Conservation (phyloP, 2,888 invertebrate genomes). For the Drosophila mercatorum region DNA sequence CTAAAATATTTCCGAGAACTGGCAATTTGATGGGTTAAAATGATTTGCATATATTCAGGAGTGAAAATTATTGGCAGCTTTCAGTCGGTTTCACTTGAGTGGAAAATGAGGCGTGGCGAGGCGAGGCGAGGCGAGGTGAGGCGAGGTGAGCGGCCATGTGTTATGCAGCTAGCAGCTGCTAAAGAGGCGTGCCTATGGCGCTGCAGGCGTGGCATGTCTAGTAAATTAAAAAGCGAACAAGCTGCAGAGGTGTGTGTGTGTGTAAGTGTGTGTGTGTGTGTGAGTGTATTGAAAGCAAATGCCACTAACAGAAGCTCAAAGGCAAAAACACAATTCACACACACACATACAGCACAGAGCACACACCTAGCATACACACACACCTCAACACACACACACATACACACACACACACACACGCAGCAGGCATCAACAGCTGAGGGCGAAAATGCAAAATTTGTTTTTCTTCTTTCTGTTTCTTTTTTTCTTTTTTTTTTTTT, state of each 20-base stretch:
- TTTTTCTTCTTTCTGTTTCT: constrained; percentile 24
- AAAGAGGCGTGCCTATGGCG: not conserved
- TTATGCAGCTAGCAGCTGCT: constrained; percentile 4
- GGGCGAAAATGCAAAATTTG: constrained; percentile 55
- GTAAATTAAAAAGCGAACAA: constrained; percentile 47
- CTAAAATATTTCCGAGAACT: constrained; percentile 25
- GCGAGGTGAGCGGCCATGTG: not conserved
- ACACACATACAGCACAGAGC: not conserved
- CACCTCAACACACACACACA: constrained; percentile 9
- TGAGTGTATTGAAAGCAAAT: constrained; percentile 46
- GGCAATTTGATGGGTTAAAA: constrained; percentile 34
- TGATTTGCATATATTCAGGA: constrained; percentile 46
- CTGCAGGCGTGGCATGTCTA: constrained; percentile 33
- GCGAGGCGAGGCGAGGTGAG: not conserved
- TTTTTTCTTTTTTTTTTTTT: constrained; percentile 10
- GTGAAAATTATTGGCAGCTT: constrained; percentile 50
- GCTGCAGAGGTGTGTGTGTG: not conserved
- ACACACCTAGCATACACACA: constrained; percentile 7
- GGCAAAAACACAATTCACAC: constrained; percentile 24
- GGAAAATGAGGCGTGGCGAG: not conserved
- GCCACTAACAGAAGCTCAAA: constrained; percentile 53
- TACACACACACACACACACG: not conserved
- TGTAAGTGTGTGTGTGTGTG: constrained; percentile 8
- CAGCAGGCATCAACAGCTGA: constrained; percentile 36
- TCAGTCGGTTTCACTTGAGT: constrained; percentile 23